Conservation (phyloP, 1,140 invertebrate genomes). For the Solen grandis region DNA sequence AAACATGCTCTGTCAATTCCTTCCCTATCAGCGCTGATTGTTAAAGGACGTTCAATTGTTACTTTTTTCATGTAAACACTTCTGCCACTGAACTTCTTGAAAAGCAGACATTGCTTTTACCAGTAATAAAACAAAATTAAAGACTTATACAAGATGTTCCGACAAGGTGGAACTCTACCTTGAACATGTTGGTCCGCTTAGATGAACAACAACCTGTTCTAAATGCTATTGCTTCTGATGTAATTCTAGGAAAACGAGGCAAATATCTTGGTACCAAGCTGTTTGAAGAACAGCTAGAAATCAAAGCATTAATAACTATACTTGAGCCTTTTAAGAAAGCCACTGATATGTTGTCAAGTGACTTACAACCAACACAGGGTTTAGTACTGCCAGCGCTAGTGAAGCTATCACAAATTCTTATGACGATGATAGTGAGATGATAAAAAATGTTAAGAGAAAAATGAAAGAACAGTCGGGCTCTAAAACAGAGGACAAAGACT, state of each 20-base stretch:
- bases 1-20: conserved; percentile 8
- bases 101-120: too few relatives aligned
- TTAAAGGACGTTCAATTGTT: conserved; percentile 12
- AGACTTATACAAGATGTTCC: too few relatives aligned
- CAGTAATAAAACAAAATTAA: too few relatives aligned
- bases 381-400: conserved; percentile 18
- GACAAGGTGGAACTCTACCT: conserved; percentile 44
- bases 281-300: too few relatives aligned
- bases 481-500: too few relatives aligned
- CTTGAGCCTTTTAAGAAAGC: conserved; percentile 45
- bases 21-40: background rate
- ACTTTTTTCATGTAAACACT: conserved; percentile 27
- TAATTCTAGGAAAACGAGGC: too few relatives aligned
- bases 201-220: conserved; percentile 5
- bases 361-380: too few relatives aligned
- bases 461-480: too few relatives aligned
- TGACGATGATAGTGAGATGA: too few relatives aligned
- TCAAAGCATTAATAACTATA: too few relatives aligned
- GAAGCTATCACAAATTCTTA: conserved; percentile 10
- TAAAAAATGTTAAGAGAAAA: too few relatives aligned
- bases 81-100: background rate
- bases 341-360: conserved; percentile 14
- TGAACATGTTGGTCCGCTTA: conserved; percentile 17
- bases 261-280: too few relatives aligned
- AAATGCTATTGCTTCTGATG: conserved; percentile 16